Conservation (phyloP, 2,113 vertebrate species). For the Erythrolamprus reginae region DNA sequence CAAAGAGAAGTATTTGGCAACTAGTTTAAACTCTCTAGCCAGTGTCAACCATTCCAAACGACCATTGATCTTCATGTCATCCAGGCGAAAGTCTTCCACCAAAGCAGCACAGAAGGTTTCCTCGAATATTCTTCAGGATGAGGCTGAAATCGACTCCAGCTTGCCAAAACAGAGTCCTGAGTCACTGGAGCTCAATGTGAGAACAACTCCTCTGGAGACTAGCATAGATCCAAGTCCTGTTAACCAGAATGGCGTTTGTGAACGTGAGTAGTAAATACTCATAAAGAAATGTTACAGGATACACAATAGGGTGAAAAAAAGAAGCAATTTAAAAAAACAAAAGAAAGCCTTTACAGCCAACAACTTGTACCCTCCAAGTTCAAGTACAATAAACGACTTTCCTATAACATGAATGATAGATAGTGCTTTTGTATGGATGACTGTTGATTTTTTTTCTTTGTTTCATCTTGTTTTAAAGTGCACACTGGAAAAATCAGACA, state of each 20-base stretch:
- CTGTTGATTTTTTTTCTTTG: not conserved
- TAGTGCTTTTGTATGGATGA: not conserved
- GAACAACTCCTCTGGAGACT: rapidly evolving
- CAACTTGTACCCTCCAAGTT: not conserved
- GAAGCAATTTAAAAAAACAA: not conserved
- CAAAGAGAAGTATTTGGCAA: conserved; percentile 61
- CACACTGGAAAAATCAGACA: conserved; percentile 51
- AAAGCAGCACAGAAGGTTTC: conserved; percentile 35
- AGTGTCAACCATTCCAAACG: conserved; percentile 41
- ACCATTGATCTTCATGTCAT: conserved; percentile 57
- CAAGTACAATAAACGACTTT: conserved; percentile 38
- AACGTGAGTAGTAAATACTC: conserved; percentile 63
- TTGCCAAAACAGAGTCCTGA: not conserved
- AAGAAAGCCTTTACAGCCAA: conserved; percentile 2
- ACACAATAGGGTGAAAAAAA: not conserved
- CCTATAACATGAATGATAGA: conserved; percentile 36
- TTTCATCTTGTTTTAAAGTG: conserved; percentile 21
- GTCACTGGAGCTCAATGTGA: conserved; percentile 5
- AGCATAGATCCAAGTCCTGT: not conserved
- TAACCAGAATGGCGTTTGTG: conserved; percentile 44
- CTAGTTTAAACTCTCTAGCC: not conserved
- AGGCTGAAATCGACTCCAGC: not conserved
- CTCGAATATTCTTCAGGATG: conserved; percentile 63
- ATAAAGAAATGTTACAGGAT: conserved; percentile 22
- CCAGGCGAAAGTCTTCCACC: conserved; percentile 34